These are phyloP conservation scores for Eurois occulta DNA, from an alignment of 2,888 invertebrate genomes.

Conservation along the genomic window DNA sequence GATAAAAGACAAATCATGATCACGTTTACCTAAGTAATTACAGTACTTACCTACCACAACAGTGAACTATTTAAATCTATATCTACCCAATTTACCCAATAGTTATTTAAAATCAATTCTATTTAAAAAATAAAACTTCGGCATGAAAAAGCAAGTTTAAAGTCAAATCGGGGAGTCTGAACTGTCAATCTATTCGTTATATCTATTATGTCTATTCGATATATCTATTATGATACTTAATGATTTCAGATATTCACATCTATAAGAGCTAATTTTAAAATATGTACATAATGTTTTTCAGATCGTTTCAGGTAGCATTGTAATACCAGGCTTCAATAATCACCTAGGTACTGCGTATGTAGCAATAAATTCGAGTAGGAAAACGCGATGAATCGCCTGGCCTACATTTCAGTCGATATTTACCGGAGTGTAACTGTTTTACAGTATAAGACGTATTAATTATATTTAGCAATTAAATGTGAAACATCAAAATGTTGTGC, in stretches of 20 bases:
- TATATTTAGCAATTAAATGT: conserved; percentile 88
- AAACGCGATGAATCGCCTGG: conserved; percentile 57
- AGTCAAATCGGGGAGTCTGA: background rate
- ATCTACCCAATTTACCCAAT: background rate
- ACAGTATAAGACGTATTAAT: conserved; percentile 82
- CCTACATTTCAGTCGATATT: conserved; percentile 75
- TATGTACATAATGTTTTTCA: background rate
- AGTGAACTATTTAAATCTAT: background rate
- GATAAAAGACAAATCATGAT: background rate
- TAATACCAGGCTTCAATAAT: conserved; percentile 5
- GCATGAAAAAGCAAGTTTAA: background rate
- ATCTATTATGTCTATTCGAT: background rate
- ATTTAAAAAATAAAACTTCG: background rate
- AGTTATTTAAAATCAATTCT: background rate
- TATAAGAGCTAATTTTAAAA: background rate
- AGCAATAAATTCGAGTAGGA: conserved; percentile 47
- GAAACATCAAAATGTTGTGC: conserved; percentile 85
- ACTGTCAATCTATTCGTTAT: background rate
- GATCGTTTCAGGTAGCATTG: background rate
- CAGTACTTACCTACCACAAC: background rate
- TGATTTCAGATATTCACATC: background rate
- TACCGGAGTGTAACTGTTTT: conserved; percentile 78
- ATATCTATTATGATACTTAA: background rate
- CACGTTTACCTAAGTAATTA: background rate
- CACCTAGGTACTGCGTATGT: conserved; percentile 8